Percentiles rank a stretch among this genome's conserved stretches.
Conservation (phyloP, 2,113 vertebrate genomes). For the Cebidichthys violaceus region DNA sequence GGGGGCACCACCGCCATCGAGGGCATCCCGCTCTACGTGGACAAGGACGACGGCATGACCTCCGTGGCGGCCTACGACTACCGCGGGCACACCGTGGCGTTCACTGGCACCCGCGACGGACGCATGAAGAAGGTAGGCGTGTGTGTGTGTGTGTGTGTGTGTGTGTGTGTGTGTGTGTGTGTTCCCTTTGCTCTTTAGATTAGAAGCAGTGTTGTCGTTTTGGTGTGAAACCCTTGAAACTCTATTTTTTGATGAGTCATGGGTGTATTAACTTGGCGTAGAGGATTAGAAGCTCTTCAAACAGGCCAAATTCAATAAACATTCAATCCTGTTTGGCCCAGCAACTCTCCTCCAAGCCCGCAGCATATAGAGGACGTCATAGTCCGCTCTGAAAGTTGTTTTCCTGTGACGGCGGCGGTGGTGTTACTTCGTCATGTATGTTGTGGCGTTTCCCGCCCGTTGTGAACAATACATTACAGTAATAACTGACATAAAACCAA, state of each 20-base stretch:
- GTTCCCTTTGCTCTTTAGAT: background rate
- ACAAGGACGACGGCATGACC: constrained; percentile 97
- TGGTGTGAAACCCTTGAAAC: background rate
- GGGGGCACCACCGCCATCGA: constrained; percentile 95
- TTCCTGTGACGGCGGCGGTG: background rate
- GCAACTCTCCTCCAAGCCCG: background rate
- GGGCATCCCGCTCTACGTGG: constrained; percentile 92
- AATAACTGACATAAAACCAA: constrained; percentile 13
- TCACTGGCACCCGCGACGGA: constrained; percentile 91
- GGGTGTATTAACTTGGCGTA: background rate
- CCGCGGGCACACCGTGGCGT: constrained; percentile 92
- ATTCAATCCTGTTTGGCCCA: background rate
- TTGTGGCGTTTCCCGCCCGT: background rate
- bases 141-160: background rate
- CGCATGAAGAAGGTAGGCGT: constrained; percentile 92
- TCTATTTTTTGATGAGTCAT: background rate
- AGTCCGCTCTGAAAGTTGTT: background rate
- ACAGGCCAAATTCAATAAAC: background rate
- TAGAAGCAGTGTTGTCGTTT: background rate
- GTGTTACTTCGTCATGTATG: background rate
- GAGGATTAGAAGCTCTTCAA: background rate
- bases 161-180: background rate
- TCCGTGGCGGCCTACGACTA: constrained; percentile 96
- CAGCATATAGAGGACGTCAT: too few species aligned
- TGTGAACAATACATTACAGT: background rate